Percentiles rank a stretch among this genome's conserved stretches.
Evolutionary conservation across 2,888 invertebrate genomes (phyloP).

Genomic region (Subacronicta megacephala): DNA sequence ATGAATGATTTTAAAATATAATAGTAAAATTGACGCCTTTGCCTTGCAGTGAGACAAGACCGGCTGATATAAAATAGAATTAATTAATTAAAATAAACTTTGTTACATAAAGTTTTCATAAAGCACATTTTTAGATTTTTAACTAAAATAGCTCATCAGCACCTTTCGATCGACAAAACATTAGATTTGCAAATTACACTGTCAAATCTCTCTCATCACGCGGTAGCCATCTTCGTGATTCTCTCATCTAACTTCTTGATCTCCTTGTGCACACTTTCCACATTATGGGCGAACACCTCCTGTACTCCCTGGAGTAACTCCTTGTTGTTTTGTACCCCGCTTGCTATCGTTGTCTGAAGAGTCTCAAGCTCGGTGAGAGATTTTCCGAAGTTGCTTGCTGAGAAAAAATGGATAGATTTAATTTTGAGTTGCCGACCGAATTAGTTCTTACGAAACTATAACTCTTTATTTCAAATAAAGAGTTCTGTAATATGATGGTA

Average conservation of each 20-base stretch:
- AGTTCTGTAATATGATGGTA: too few species aligned
- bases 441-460: too few species aligned
- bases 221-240: constrained; percentile 90
- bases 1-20: too few species aligned
- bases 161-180: constrained; percentile 26
- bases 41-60: too few species aligned
- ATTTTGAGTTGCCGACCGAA: background rate
- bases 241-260: constrained; percentile 93
- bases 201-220: constrained; percentile 63
- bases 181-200: constrained; percentile 30
- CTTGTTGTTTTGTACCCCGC: constrained; percentile 94
- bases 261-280: constrained; percentile 94
- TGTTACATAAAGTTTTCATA: too few species aligned
- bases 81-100: too few species aligned
- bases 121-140: too few species aligned
- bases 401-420: background rate
- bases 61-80: too few species aligned
- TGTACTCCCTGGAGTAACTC: constrained; percentile 94
- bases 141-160: too few species aligned
- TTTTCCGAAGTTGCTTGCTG: constrained; percentile 96
- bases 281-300: constrained; percentile 94
- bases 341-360: constrained; percentile 92
- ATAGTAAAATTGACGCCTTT: too few species aligned
- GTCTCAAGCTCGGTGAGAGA: constrained; percentile 95
- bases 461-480: too few species aligned